Conservation (phyloP, 1,140 invertebrate species). For the Drosophila orena region DNA sequence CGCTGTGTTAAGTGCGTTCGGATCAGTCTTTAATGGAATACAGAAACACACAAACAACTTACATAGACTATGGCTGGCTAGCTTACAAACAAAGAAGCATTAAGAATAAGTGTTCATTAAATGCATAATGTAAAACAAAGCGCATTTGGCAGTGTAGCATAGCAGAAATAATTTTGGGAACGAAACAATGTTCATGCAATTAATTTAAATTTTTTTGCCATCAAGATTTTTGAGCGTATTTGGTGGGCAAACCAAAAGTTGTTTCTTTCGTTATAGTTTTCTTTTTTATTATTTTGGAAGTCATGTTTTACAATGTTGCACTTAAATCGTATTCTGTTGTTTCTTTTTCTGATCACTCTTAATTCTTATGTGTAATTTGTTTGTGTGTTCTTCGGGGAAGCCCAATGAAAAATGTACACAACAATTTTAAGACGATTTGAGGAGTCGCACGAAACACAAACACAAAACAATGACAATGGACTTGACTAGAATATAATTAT, state of each 20-base stretch:
- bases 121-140: conserved; percentile 81
- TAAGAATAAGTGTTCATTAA: conserved; percentile 71
- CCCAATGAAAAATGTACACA: conserved; percentile 48
- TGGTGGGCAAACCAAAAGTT: conserved; percentile 17
- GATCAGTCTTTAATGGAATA: conserved; percentile 35
- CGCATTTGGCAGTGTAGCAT: conserved; percentile 72
- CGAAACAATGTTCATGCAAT: conserved; percentile 61
- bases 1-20: conserved; percentile 49
- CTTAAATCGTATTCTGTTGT: conserved; percentile 72
- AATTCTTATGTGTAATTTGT: conserved; percentile 66
- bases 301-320: conserved; percentile 83
- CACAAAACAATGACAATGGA: conserved; percentile 59
- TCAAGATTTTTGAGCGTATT: conserved; percentile 31
- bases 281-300: conserved; percentile 47
- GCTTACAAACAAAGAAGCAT: conserved; percentile 61
- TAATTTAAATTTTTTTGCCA: conserved; percentile 49
- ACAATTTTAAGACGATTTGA: conserved; percentile 29
- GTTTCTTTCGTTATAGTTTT: conserved; percentile 26
- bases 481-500: conserved; percentile 57
- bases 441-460: conserved; percentile 68
- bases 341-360: conserved; percentile 55
- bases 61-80: conserved; percentile 47
- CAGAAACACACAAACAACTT: conserved; percentile 76
- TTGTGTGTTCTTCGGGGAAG: conserved; percentile 66
- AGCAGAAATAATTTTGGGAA: conserved; percentile 63